Base-by-base conservation (phyloP, 2,888 invertebrate genomes). In the Cynaeus angustus region DNA sequence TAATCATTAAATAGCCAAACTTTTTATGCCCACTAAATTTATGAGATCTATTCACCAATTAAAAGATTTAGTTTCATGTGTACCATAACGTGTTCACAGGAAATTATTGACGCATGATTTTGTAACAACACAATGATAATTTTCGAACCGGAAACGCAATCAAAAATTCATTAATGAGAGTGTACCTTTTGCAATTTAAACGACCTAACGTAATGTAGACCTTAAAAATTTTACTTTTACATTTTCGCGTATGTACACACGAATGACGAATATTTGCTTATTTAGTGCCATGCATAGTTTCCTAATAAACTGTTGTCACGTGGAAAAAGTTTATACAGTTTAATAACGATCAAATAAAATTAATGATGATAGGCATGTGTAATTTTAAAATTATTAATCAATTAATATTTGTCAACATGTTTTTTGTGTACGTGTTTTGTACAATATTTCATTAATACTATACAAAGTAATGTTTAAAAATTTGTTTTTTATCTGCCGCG, bases 121-220 rank as follows among this genome's bases (percentile, higher is more conserved):
- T 28, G 26, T 59, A 59, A 59, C 30, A 45, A 9, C 30, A 30
- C 59, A 46, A 30, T 45, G 59, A 59, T 59, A 46, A 59, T 59
- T 59, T 59, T 59, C 59, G 45, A 59, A 59, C 45, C 59, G 59
- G 33, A 59, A 59, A 43, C 10, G 45, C 13, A 13, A 59, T 59
- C 59, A 59, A 59, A 59, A 46, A 45, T 59, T 59, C 59, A 59
- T 59, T 59, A 59, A 45, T 43, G 30, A 59, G 45, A 43, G 59
- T 59, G 45, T 59, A 59, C 59, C 26, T 59, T 43, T 21, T 58
- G 56, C 56, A 58, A 43, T 45, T 59, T 59, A 59, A 59, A 59
- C 45, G 37, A 55, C 30, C 12, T 13, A n/a, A 30, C 8, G 13
- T 41, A 41, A 41, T 41, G 41, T 41, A 12, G 13, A 6, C 41